phyloP scores from a whole-genome alignment of 2,888 invertebrate species.

The Nebria brevicollis region DNA sequence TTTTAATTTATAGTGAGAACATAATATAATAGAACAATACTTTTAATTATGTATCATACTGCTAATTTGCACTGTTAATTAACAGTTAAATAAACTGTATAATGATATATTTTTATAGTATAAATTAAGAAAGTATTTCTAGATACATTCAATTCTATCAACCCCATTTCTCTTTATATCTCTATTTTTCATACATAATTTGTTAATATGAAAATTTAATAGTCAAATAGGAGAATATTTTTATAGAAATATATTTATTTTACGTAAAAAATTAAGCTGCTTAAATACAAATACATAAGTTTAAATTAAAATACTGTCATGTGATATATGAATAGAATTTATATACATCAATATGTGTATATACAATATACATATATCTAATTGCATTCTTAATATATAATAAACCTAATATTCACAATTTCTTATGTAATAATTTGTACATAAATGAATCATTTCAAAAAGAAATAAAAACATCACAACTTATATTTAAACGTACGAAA shows the following conservation, averaged over 20 bases:
- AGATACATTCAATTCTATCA: no score
- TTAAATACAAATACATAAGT: conserved; percentile 27
- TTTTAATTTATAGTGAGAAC: conserved; percentile 33
- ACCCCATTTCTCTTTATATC: no score
- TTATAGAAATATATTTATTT: conserved; percentile 34
- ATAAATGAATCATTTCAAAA: not conserved
- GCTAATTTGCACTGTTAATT: not conserved
- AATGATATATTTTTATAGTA: not conserved
- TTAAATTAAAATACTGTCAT: conserved; percentile 36
- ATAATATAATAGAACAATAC: conserved; percentile 27
- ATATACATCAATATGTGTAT: not conserved
- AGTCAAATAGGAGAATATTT: not conserved
- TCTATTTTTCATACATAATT: no score
- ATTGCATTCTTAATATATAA: not conserved
- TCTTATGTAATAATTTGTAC: not conserved
- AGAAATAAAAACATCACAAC: not conserved
- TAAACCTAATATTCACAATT: not conserved
- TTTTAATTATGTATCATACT: not conserved
- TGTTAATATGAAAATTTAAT: no score
- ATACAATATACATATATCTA: no score
- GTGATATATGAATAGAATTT: conserved; percentile 9
- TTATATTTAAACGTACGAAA: not conserved
- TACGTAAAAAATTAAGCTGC: conserved; percentile 36
- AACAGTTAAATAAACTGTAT: not conserved
- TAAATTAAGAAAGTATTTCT: not conserved